phyloP scores from a whole-genome alignment of 2,113 vertebrate species.

The Centropus bengalensis region DNA sequence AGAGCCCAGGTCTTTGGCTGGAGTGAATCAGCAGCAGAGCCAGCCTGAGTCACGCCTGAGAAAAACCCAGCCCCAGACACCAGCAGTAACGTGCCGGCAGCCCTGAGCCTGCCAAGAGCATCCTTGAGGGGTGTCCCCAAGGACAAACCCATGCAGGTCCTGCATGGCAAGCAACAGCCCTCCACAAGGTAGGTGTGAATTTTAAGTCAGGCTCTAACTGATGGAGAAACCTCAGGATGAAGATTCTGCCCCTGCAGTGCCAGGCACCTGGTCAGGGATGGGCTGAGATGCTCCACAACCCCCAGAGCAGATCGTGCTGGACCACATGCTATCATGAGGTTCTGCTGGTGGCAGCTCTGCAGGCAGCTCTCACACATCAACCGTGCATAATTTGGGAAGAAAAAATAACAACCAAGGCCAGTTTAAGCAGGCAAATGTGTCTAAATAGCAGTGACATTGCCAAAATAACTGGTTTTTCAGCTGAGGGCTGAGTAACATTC shows the following conservation, averaged over 20 bases:
- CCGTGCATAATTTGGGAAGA: accelerated
- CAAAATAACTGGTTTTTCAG: not conserved
- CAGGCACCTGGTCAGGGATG: not conserved
- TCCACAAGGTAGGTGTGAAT: not conserved
- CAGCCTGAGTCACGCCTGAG: constrained; percentile 52
- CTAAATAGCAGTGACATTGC: not conserved
- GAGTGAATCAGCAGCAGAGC: constrained; percentile 64
- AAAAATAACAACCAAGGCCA: not conserved
- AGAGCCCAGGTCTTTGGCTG: not conserved
- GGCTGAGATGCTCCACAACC: not conserved
- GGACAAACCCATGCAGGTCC: not conserved
- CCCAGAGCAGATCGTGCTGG: not conserved
- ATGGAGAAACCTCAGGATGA: not conserved
- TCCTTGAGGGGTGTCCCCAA: not conserved
- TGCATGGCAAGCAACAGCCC: not conserved
- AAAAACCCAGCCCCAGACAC: not conserved
- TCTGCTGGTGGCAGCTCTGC: not conserved
- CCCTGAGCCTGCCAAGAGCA: not conserved
- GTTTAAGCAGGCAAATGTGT: not conserved
- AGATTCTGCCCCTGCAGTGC: not conserved
- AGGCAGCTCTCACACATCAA: not conserved
- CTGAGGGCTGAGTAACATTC: not conserved
- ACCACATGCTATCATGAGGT: accelerated
- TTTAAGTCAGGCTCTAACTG: not conserved
- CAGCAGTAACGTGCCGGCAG: accelerated